Base-by-base conservation (phyloP, 2,113 vertebrate genomes). In the Syrmaticus mikado region DNA sequence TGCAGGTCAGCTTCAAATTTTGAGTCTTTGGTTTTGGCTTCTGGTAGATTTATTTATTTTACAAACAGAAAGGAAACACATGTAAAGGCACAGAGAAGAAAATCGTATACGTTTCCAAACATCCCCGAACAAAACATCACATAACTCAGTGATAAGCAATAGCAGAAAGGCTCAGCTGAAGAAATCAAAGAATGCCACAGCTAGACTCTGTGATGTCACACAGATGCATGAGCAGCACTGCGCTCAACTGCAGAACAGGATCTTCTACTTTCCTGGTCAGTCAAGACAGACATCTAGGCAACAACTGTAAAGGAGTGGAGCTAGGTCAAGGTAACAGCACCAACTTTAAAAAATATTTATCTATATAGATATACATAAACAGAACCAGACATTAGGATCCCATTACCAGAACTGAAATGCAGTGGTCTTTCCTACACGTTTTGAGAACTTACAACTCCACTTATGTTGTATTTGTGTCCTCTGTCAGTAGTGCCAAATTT, bases 181-280 rank as follows among this genome's bases (percentile, higher is more conserved):
- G 40, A 73, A 72, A 45, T 13, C 19, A 15, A 68, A 58, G 46
- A 75, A 22, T 2, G 10, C 10, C 20, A 3, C 3, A 53, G 27
- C 45, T 16, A 17, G 25, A 81, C 73, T 46, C 7, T 4, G 46
- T 28, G 67, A 48, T 0, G 4, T 7, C 41, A 74, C 36, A 72
- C 36, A 57, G n/a, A 64, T 3, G 18, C 13, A 68, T 11, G 43
- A 38, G 17, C 22, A 92, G 21, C 6, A 67, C 46, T 60, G 14
- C 2, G 36, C 16, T 11, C 0, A 0, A 32, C 57, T 48, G 3
- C 13, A 45, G 64, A 32, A 52, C 7, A 77, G 6, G 72, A 77
- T 19, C 13, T 55, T 53, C 21, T 8, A 6, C 32, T 70, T 8
- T 30, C 41, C 21, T 21, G 30, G 11, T 53, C 67, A 68, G 43